Base-by-base conservation (phyloP, 35 echinoderm and acorn worm species). In the Apostichopus japonicus region DNA sequence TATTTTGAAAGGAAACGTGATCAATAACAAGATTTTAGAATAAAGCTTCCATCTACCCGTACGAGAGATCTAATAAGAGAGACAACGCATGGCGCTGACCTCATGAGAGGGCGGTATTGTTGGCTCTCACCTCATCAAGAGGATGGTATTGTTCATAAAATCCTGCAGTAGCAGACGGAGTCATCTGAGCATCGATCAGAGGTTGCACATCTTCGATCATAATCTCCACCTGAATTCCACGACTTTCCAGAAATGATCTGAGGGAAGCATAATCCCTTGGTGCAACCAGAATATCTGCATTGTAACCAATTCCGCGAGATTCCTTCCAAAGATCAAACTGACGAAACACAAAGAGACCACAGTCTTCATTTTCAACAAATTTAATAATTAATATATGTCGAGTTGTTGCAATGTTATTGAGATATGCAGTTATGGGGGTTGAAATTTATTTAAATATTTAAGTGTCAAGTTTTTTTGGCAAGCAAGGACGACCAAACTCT, bases 151-250 rank as follows among this genome's bases (percentile, higher is more conserved):
- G 71, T 73, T 73, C 71, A 22, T 73, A 73, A 15, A 15, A 73
- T 33, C 27, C 27, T 33, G 4, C 80, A 7, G 80, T 19, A 44
- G 80, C 52, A 8, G 80, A 83, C 14, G 80, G 80, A 14, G 10
- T 54, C 81, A 55, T 84, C 52, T 84, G 81, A 84, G 23, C 81
- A 57, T 84, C 81, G 14, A 84, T 84, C 10, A 84, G 51, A 4
- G 81, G 81, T 54, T 84, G 81, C 4, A 54, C 51, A 84, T 84
- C 81, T 57, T 84, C 81, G 52, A 84, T 84, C 81, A 84, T 84
- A 7, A 22, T 24, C 10, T 53, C 22, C 4, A 84, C 8, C 8
- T 84, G 27, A 17, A 84, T 27, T 55, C 53, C 53, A 9, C 23
- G 81, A 5, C 56, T 54, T 54, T 56, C 53, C 2, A 84, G 16